A percentile compares a stretch with the other conserved stretches of the same genome.
Conservation (phyloP, 2,113 vertebrate genomes). For the Oostethus manadensis region DNA sequence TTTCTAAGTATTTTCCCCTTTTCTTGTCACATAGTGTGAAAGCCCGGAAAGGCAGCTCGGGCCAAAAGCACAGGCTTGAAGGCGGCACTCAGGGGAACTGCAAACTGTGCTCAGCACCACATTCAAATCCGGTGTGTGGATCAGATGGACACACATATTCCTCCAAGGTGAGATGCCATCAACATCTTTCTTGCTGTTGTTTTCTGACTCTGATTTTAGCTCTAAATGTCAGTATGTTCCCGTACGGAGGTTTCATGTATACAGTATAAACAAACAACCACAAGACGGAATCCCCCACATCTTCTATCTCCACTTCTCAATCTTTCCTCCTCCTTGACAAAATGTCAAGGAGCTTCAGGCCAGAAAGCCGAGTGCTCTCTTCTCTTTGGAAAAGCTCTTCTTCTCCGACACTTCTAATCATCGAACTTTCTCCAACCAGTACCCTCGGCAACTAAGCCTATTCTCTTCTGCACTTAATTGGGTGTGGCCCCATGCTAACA, state of each 20-base stretch:
- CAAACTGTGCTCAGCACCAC: slow-evolving; percentile 72
- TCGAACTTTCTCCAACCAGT: background rate
- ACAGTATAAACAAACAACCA: too few relatives aligned
- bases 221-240: too few relatives aligned
- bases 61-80: slow-evolving; percentile 78
- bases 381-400: background rate
- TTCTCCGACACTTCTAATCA: background rate
- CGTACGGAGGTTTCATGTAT: too few relatives aligned
- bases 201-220: too few relatives aligned
- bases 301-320: background rate
- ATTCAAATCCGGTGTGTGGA: slow-evolving; percentile 57
- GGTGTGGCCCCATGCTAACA: background rate
- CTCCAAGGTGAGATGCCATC: slow-evolving; percentile 70
- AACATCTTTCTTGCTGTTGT: too few relatives aligned
- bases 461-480: background rate
- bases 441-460: background rate
- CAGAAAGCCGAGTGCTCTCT: background rate
- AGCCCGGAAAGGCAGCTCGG: slow-evolving; percentile 55
- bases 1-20: background rate
- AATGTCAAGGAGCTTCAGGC: background rate
- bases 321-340: too few relatives aligned
- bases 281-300: background rate
- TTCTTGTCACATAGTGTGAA: slow-evolving; percentile 48
- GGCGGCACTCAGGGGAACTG: slow-evolving; percentile 77
- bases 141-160: slow-evolving; percentile 82